phyloP scores from a whole-genome alignment of 2,797 vertebrate genomes.

The Trematomus bernacchii region DNA sequence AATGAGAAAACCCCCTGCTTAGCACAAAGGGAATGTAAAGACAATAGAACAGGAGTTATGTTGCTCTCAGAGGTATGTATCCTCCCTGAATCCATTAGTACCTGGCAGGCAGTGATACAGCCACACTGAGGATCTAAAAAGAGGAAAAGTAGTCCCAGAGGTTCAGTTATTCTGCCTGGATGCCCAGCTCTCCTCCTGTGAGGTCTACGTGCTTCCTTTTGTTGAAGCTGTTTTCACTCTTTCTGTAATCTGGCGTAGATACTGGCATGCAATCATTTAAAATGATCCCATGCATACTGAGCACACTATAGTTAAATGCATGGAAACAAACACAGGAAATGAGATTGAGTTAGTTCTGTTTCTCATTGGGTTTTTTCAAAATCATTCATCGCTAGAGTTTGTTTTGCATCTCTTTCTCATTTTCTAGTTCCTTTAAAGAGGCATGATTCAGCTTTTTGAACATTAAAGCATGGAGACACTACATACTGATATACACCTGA shows the following conservation, averaged over 20 bases:
- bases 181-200: slow-evolving; percentile 44
- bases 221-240: slow-evolving; percentile 30
- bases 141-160: slow-evolving; percentile 50
- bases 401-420: slow-evolving; percentile 21
- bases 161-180: slow-evolving; percentile 22
- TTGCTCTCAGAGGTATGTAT: background rate
- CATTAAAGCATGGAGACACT: too few species aligned
- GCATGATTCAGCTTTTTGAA: too few species aligned
- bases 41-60: background rate
- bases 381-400: slow-evolving; percentile 43
- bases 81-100: slow-evolving; percentile 12
- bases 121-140: background rate
- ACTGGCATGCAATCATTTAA: background rate
- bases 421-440: slow-evolving; percentile 20
- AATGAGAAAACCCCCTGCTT: background rate
- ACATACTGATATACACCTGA: too few species aligned
- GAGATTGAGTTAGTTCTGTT: background rate
- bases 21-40: slow-evolving; percentile 1
- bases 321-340: background rate
- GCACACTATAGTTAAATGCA: background rate
- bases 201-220: slow-evolving; percentile 36
- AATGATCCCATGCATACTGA: background rate
- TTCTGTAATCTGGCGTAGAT: slow-evolving; percentile 13
- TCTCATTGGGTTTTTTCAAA: slow-evolving; percentile 10
- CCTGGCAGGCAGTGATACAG: slow-evolving; percentile 27